Percentiles rank a stretch among this genome's conserved stretches.
Conservation (phyloP, 1,140 invertebrate species). For the Drosophila pruinosa region DNA sequence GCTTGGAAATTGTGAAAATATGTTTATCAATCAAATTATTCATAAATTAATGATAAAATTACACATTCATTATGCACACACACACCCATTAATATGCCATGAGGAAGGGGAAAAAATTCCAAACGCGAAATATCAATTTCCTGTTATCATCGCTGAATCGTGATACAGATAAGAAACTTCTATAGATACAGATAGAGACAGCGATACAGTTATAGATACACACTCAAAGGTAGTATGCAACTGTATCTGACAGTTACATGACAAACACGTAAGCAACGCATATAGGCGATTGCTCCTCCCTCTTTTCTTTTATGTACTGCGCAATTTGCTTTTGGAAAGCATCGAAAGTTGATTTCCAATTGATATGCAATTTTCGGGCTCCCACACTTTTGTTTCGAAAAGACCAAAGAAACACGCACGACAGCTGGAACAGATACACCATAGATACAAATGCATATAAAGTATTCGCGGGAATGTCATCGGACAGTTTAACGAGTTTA, state of each 20-base stretch:
- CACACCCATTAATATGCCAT: too few species aligned
- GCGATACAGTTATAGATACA: conserved; percentile 13
- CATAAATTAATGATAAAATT: conserved; percentile 46
- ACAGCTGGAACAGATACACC: background rate
- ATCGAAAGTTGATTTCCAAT: conserved; percentile 56
- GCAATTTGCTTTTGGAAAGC: conserved; percentile 61
- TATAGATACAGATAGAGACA: conserved; percentile 9
- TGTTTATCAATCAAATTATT: conserved; percentile 29
- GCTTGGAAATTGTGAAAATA: conserved; percentile 24
- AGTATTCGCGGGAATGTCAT: conserved; percentile 3
- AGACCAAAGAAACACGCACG: too few species aligned
- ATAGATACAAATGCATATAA: background rate
- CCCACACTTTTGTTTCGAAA: background rate
- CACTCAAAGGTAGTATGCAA: conserved; percentile 34
- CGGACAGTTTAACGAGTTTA: conserved; percentile 47
- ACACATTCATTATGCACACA: conserved; percentile 23
- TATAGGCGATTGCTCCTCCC: background rate
- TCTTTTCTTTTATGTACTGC: conserved; percentile 34
- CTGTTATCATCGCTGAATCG: conserved; percentile 31
- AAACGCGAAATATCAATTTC: conserved; percentile 38
- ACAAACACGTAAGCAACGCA: background rate
- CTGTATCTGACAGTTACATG: conserved; percentile 28
- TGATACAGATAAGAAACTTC: conserved; percentile 31
- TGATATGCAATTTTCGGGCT: conserved; percentile 44
- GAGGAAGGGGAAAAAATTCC: background rate